A percentile compares a stretch with the other conserved stretches of the same genome.
These are phyloP conservation scores for Cartodere bifasciata DNA, from an alignment of 2,888 invertebrate genomes.

Conservation along the genomic window DNA sequence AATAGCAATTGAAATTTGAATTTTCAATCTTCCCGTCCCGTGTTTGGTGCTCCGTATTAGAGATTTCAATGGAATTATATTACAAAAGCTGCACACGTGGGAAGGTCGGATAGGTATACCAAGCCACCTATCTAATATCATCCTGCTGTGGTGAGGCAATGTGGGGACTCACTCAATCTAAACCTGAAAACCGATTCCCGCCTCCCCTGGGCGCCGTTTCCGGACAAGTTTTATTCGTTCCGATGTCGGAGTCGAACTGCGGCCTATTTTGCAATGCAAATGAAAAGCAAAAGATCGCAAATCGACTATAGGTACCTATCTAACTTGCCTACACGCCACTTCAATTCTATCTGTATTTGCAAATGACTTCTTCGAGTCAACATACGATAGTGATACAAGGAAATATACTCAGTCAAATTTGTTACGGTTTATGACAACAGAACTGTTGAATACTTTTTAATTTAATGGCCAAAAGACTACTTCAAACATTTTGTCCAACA, in stretches of 20 bases:
- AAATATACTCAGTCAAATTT: too few relatives aligned
- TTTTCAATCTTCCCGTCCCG: too few relatives aligned
- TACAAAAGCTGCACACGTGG: constrained; percentile 27
- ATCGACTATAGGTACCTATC: constrained; percentile 33
- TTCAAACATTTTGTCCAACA: too few relatives aligned
- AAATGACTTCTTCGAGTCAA: constrained; percentile 31
- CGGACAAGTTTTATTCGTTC: constrained; percentile 32
- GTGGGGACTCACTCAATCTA: constrained; percentile 37
- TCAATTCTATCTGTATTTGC: constrained; percentile 30
- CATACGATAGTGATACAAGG: too few relatives aligned
- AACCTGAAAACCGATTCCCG: constrained; percentile 36
- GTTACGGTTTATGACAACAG: too few relatives aligned
- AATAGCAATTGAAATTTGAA: too few relatives aligned
- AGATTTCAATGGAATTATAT: constrained; percentile 34
- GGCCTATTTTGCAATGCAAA: constrained; percentile 36
- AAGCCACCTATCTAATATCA: constrained; percentile 26
- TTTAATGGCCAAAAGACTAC: too few relatives aligned
- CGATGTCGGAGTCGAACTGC: constrained; percentile 32
- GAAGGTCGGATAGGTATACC: constrained; percentile 4
- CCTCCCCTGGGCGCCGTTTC: constrained; percentile 33
- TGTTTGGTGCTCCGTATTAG: constrained; percentile 28
- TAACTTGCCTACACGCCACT: too few relatives aligned
- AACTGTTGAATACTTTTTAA: too few relatives aligned
- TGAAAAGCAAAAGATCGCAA: constrained; percentile 37
- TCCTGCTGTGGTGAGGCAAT: constrained; percentile 30